phyloP scores from a whole-genome alignment of 2,797 vertebrate species.

The Xiphophorus birchmanni region DNA sequence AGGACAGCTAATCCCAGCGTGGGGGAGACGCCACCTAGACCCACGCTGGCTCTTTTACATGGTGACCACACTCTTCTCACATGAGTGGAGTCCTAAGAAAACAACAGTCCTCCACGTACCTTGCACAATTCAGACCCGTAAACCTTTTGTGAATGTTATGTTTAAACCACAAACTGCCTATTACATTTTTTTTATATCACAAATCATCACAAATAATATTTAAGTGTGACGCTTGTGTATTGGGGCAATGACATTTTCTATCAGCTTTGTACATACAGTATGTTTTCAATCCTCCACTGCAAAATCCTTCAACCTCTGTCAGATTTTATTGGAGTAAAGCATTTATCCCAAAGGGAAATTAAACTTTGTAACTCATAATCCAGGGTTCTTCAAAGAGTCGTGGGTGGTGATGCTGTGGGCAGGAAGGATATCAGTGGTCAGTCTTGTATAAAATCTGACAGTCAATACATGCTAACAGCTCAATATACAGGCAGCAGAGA shows the following conservation, averaged over 20 bases:
- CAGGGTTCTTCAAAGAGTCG: background rate
- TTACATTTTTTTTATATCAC: background rate
- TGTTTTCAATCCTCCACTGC: background rate
- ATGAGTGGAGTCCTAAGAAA: background rate
- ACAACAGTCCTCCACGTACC: background rate
- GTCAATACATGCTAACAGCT: background rate
- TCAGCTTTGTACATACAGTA: background rate
- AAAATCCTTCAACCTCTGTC: background rate
- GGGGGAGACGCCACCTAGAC: constrained; percentile 59
- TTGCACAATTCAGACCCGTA: background rate
- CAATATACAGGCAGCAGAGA: background rate
- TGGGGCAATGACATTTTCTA: background rate
- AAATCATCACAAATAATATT: background rate
- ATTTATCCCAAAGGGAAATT: background rate
- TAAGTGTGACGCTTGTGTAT: background rate
- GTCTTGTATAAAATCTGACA: background rate
- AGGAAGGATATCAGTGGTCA: background rate
- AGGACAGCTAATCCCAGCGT: constrained; percentile 57
- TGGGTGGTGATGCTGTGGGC: background rate
- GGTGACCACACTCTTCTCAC: constrained; percentile 21
- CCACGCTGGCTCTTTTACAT: background rate
- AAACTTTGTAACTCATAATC: background rate
- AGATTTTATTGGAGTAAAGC: background rate
- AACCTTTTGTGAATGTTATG: background rate
- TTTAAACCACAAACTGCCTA: background rate